These are phyloP conservation scores for Solenodon paradoxus DNA, from an alignment of 2,113 vertebrate species.

Conservation along the genomic window DNA sequence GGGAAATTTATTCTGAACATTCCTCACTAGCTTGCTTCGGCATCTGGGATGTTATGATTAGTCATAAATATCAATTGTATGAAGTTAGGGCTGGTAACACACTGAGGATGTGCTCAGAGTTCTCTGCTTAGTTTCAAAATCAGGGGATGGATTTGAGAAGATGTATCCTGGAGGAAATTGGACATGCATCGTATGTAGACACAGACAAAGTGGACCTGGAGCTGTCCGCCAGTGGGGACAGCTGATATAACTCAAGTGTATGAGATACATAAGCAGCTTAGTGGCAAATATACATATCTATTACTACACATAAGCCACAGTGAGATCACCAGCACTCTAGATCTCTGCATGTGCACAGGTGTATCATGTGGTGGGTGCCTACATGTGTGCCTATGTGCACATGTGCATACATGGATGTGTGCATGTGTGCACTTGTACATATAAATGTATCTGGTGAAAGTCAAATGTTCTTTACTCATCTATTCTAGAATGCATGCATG, in stretches of 20 bases:
- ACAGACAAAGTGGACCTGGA: background rate
- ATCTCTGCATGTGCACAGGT: too few relatives aligned
- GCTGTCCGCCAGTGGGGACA: background rate
- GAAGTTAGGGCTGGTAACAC: background rate
- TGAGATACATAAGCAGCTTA: background rate
- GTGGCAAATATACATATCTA: background rate
- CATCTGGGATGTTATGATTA: accelerated
- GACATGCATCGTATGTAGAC: background rate
- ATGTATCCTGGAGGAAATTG: too few relatives aligned
- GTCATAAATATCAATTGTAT: too few relatives aligned
- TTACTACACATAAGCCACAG: background rate
- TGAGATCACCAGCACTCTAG: background rate
- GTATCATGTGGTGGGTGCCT: background rate
- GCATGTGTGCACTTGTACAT: background rate
- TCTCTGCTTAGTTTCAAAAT: background rate
- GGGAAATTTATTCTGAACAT: too few relatives aligned
- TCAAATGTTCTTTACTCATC: background rate
- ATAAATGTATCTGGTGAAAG: background rate
- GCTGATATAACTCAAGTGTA: background rate
- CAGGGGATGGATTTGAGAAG: background rate
- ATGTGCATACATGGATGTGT: too few relatives aligned
- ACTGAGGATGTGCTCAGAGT: background rate
- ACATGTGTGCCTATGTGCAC: too few relatives aligned
- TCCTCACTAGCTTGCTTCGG: too few relatives aligned
- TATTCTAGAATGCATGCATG: background rate